These are phyloP conservation scores for Gonioctena quinquepunctata DNA, from an alignment of 1,140 invertebrate genomes.

Conservation along the genomic window DNA sequence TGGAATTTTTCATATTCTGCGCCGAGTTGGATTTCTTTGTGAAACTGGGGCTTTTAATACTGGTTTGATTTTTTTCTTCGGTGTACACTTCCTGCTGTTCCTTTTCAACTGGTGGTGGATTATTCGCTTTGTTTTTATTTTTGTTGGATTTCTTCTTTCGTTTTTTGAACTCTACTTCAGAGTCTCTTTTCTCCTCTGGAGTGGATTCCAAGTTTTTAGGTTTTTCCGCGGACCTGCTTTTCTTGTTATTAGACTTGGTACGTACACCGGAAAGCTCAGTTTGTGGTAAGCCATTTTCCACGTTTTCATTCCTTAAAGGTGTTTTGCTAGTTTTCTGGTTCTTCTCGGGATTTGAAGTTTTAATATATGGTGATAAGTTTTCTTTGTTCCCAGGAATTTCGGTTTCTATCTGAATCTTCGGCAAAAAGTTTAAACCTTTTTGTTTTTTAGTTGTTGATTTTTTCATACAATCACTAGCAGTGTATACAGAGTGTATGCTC, in stretches of 20 bases:
- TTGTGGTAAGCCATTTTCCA: too few species aligned
- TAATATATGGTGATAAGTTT: background rate
- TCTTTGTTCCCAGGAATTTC: background rate
- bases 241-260: too few species aligned
- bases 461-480: background rate
- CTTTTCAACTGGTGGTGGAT: background rate
- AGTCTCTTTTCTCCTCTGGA: background rate
- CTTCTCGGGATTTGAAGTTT: too few species aligned
- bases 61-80: background rate
- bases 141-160: background rate
- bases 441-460: background rate
- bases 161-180: slow-evolving; percentile 1
- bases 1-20: background rate
- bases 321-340: too few species aligned
- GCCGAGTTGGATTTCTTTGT: background rate
- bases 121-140: too few species aligned
- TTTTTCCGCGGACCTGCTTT: too few species aligned
- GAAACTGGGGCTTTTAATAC: background rate
- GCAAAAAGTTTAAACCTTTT: background rate
- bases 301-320: too few species aligned
- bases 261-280: too few species aligned
- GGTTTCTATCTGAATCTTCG: background rate
- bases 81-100: background rate
- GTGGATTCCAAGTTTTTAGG: background rate
- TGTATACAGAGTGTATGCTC: background rate